These are phyloP conservation scores for Cartodere bifasciata DNA, from an alignment of 2,888 invertebrate species.

Conservation along the genomic window DNA sequence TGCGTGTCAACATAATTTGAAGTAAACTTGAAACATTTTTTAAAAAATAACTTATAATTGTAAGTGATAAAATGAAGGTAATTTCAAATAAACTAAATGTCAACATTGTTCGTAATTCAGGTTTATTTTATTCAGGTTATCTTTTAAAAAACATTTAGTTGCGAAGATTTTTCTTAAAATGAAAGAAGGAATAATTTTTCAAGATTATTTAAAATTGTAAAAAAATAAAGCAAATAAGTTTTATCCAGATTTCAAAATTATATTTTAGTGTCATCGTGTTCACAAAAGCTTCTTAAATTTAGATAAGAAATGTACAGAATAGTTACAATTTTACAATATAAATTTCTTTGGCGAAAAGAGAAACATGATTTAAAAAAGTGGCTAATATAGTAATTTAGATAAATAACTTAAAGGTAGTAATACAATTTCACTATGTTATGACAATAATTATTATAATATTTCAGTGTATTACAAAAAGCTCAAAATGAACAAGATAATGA, in stretches of 20 bases:
- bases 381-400: constrained; percentile 4
- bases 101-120: too few species aligned
- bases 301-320: constrained; percentile 31
- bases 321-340: constrained; percentile 24
- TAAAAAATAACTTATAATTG: too few species aligned
- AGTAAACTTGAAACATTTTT: too few species aligned
- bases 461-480: constrained; percentile 15
- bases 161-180: too few species aligned
- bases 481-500: constrained; percentile 14
- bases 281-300: constrained; percentile 36
- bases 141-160: too few species aligned
- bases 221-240: constrained; percentile 1
- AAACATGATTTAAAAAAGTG: constrained; percentile 19
- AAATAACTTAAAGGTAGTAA: neutral
- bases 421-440: constrained; percentile 8
- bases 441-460: constrained; percentile 15
- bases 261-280: constrained; percentile 34
- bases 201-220: constrained; percentile 2
- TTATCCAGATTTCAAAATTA: constrained; percentile 33
- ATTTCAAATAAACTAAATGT: too few species aligned
- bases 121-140: too few species aligned
- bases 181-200: too few species aligned
- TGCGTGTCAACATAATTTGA: too few species aligned
- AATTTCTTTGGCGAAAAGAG: constrained; percentile 34
- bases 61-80: too few species aligned